phyloP scores from a whole-genome alignment of 1,140 invertebrate genomes.

The Condylostylus longicornis region DNA sequence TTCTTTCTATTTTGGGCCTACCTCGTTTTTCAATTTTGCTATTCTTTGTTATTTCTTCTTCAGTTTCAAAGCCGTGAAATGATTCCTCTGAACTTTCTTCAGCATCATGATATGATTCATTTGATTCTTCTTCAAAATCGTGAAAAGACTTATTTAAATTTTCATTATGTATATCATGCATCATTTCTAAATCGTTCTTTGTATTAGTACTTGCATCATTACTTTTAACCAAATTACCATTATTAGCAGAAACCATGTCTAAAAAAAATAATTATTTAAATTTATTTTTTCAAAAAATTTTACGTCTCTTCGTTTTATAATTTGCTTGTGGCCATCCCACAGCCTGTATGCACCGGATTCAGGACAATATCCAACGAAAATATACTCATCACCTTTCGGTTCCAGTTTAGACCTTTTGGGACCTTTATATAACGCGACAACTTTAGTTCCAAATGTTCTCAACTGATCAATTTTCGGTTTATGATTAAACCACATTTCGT shows the following conservation, averaged over 20 bases:
- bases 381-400: not conserved
- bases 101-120: not conserved
- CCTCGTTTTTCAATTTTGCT: not conserved
- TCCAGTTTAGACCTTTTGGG: not conserved
- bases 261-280: not conserved
- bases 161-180: too few relatives aligned
- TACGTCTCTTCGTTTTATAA: not conserved
- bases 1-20: not conserved
- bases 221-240: not conserved
- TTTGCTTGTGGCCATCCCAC: not conserved
- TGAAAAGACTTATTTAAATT: too few relatives aligned
- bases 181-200: not conserved
- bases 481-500: not conserved
- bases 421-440: constrained; percentile 6
- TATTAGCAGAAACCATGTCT: not conserved
- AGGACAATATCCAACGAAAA: not conserved
- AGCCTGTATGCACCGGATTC: not conserved
- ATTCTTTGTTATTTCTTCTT: not conserved
- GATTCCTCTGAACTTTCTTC: not conserved
- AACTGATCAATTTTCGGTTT: not conserved
- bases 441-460: not conserved
- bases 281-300: constrained; percentile 1
- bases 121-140: not conserved
- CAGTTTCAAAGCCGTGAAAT: not conserved
- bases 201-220: not conserved